A percentile compares a stretch with the other conserved stretches of the same genome.
These are phyloP conservation scores for Lasius platythorax DNA, from an alignment of 2,888 invertebrate species.

Conservation along the genomic window DNA sequence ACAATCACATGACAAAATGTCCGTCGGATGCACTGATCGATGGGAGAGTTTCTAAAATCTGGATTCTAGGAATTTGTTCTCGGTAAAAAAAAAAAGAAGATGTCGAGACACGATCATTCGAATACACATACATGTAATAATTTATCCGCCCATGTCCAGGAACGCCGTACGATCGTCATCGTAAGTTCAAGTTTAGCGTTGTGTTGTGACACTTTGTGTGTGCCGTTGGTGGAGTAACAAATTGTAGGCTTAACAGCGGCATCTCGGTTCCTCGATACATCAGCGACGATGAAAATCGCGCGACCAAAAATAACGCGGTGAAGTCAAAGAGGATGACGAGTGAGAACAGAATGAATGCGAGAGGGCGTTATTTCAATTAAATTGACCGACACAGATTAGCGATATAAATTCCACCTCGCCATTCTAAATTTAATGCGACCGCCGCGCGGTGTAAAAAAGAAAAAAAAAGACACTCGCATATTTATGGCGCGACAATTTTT, in stretches of 20 bases:
- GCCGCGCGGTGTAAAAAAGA: conserved; percentile 14
- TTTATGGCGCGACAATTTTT: conserved; percentile 58
- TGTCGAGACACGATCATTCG: neutral
- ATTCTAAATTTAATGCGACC: conserved; percentile 71
- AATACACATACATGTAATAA: neutral
- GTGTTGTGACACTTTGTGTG: conserved; percentile 26
- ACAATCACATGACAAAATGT: neutral
- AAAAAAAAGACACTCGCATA: conserved; percentile 35
- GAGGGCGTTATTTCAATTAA: conserved; percentile 66
- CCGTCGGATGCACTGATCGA: neutral
- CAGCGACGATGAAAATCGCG: conserved; percentile 18
- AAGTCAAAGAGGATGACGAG: conserved; percentile 1
- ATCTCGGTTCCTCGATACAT: conserved; percentile 20
- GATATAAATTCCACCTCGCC: conserved; percentile 60
- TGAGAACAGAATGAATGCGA: neutral
- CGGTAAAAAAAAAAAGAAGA: neutral
- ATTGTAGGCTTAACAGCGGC: conserved; percentile 38
- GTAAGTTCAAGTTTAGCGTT: conserved; percentile 11
- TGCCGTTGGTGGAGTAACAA: conserved; percentile 15
- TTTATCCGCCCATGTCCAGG: neutral
- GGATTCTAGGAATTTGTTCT: neutral
- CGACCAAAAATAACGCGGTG: conserved; percentile 25
- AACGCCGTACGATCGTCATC: neutral
- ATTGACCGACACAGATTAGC: conserved; percentile 71
- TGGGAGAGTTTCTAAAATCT: neutral